Conservation (phyloP, 2,888 invertebrate genomes). For the Amblyjoppa fuscipennis region DNA sequence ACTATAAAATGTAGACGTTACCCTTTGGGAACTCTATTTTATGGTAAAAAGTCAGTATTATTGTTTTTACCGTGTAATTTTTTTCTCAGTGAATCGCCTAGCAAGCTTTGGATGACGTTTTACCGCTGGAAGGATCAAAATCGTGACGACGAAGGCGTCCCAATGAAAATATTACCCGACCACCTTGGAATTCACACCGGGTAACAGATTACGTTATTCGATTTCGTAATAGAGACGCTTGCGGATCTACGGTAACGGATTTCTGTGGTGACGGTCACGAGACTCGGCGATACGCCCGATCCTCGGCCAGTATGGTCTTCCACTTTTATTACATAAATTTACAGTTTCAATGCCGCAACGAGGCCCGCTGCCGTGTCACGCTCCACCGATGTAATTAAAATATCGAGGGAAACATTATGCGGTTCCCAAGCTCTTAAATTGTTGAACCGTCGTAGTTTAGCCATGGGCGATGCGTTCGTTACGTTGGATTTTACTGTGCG, state of each 20-base stretch:
- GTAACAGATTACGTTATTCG: slow-evolving; percentile 24
- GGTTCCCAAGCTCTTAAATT: slow-evolving; percentile 76
- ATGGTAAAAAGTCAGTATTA: no score
- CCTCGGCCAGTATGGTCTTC: not conserved
- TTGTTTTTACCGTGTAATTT: no score
- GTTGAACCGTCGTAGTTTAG: slow-evolving; percentile 73
- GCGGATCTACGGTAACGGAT: slow-evolving; percentile 35
- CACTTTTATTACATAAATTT: slow-evolving; percentile 26
- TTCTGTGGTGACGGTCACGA: slow-evolving; percentile 16
- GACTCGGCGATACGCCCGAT: not conserved
- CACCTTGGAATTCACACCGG: not conserved
- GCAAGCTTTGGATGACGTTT: not conserved
- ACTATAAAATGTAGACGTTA: no score
- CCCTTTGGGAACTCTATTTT: no score
- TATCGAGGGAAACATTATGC: slow-evolving; percentile 62
- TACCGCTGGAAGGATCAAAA: not conserved
- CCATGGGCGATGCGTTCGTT: slow-evolving; percentile 83
- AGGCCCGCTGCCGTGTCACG: not conserved
- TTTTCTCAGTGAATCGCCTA: no score
- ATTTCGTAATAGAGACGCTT: slow-evolving; percentile 30
- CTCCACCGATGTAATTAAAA: slow-evolving; percentile 52
- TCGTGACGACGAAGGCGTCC: not conserved
- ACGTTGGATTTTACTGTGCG: slow-evolving; percentile 78
- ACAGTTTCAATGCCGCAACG: slow-evolving; percentile 14
- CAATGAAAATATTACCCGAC: not conserved